Evolutionary conservation across 2,888 invertebrate genomes (phyloP).

Genomic region (Mesorhabditis sp.): DNA sequence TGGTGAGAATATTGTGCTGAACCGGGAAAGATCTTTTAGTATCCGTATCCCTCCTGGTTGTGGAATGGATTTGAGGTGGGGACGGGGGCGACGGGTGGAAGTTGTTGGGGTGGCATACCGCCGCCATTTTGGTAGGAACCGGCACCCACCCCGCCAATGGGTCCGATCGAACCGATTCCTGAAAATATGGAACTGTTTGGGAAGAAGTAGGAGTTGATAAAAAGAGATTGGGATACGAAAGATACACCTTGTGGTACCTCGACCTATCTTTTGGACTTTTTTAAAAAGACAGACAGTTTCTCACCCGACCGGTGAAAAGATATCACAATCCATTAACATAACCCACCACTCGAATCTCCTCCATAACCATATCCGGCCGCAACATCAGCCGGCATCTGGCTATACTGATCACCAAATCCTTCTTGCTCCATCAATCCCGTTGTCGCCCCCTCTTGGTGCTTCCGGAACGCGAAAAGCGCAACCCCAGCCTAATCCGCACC

Average conservation of each 20-base stretch:
- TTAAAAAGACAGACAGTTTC: background rate
- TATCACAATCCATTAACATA: background rate
- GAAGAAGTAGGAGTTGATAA: too few species aligned
- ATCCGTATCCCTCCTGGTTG: slow-evolving; percentile 36
- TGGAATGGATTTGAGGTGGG: slow-evolving; percentile 35
- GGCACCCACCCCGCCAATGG: background rate
- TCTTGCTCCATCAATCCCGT: slow-evolving; percentile 16
- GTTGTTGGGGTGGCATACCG: background rate
- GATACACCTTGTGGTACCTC: too few species aligned
- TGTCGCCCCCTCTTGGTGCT: slow-evolving; percentile 76
- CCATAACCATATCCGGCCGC: slow-evolving; percentile 44
- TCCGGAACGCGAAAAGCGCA: slow-evolving; percentile 87
- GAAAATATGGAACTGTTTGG: background rate
- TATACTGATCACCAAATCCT: slow-evolving; percentile 28
- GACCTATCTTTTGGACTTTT: too few species aligned
- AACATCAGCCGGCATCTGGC: slow-evolving; percentile 30
- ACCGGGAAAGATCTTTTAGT: slow-evolving; percentile 12
- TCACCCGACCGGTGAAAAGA: background rate
- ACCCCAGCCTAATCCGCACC: slow-evolving; percentile 32
- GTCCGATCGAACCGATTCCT: background rate
- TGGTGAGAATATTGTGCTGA: too few species aligned
- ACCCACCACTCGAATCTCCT: slow-evolving; percentile 33
- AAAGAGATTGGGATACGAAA: too few species aligned
- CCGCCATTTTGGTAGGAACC: slow-evolving; percentile 4
- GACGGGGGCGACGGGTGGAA: background rate